Base-by-base conservation (phyloP, 2,797 vertebrate genomes). In the Argyrosomus regius region DNA sequence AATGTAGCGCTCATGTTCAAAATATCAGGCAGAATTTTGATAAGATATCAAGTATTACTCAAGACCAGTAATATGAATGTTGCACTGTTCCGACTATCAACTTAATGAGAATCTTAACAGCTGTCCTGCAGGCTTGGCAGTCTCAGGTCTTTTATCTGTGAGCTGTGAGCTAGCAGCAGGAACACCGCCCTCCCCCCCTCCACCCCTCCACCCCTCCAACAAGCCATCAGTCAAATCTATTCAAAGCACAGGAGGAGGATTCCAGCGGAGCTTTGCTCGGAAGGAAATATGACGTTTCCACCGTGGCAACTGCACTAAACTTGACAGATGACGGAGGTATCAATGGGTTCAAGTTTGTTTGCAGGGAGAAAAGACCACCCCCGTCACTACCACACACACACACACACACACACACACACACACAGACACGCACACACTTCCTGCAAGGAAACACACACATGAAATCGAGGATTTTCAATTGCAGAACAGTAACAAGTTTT, bases 181-280 rank as follows among this genome's bases (percentile, higher is more conserved):
- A 41, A 45, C 31, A 16, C 31, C 2, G 48, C 14, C 10, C 46
- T 49, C 43, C 24, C 31, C 16, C 20, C 35, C 35, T 9, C 35
- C 35, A 26, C 26, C 26, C 26, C 26, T 26, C 26, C 26, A 39
- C 35, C 22, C 60, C 18, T 11, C 14, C 78, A 81, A 81, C 76
- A 71, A 67, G 59, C 52, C 70, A 72, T 84, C 81, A 77, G 78
- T 84, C 88, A 88, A 85, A 82, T 82, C 85, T 77, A 82, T 85
- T 89, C 83, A 89, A 82, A 87, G 72, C 83, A n/a, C 73, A 60
- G 72, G 53, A 63, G 67, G 31, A 72, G 76, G 72, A 79, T 69
- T 83, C 79, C 75, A 72, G 74, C 64, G 53, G 60, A 48, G 80
- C 49, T 71, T 70, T 54, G 85, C 75, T 56, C 49, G 24, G 69